phyloP scores from a whole-genome alignment of 2,113 vertebrate species.

The Rhadina sibilatrix region DNA sequence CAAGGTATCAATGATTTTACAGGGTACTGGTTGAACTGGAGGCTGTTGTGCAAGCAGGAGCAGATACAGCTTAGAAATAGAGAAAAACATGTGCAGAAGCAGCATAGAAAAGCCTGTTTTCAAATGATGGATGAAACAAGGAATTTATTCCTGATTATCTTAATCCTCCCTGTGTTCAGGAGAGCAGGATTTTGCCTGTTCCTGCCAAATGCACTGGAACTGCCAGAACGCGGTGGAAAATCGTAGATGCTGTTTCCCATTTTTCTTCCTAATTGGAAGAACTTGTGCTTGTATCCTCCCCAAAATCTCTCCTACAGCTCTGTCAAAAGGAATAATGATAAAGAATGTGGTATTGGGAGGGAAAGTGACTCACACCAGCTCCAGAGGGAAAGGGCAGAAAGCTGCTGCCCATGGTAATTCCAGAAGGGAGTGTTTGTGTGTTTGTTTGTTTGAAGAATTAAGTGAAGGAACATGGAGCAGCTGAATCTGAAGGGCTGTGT shows the following conservation, averaged over 20 bases:
- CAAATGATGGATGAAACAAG: background rate
- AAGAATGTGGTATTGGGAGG: background rate
- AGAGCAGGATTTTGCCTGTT: background rate
- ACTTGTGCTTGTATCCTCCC: background rate
- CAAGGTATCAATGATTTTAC: background rate
- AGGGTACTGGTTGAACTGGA: background rate
- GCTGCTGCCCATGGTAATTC: background rate
- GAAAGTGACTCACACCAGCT: background rate
- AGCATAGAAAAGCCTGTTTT: fast-evolving
- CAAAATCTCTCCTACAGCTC: background rate
- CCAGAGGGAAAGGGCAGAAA: background rate
- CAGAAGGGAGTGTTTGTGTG: background rate
- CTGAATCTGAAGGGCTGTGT: background rate
- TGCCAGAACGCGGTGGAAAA: background rate
- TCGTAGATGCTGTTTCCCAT: background rate
- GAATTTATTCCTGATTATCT: background rate
- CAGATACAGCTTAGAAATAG: background rate
- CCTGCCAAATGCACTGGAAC: background rate
- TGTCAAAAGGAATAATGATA: background rate
- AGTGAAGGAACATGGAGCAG: background rate
- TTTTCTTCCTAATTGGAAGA: background rate
- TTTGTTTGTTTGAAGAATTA: background rate
- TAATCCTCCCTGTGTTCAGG: background rate
- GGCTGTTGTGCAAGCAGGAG: background rate
- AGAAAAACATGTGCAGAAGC: background rate